Evolutionary conservation across 2,888 invertebrate species (phyloP).

Genomic region (Creontiades dilutus): DNA sequence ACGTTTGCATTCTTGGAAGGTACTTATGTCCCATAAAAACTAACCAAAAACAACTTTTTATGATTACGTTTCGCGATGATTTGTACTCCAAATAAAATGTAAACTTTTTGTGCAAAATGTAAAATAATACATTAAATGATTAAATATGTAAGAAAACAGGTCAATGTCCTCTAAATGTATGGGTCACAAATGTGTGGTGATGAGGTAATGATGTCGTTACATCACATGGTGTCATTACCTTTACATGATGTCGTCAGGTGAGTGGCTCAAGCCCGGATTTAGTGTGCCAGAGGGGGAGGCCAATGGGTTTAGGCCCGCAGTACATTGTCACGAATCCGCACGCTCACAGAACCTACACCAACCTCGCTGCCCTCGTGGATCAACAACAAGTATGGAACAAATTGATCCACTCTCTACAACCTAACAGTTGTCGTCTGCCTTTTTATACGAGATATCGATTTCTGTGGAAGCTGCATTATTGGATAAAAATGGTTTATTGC

Average conservation of each 20-base stretch:
- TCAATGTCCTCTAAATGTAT: too few relatives aligned
- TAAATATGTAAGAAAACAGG: too few relatives aligned
- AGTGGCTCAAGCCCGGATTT: constrained; percentile 87
- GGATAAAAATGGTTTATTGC: neutral
- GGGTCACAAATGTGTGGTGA: neutral
- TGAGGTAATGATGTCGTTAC: constrained; percentile 12
- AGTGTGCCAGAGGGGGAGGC: constrained; percentile 83
- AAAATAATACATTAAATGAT: too few relatives aligned
- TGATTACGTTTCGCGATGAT: too few relatives aligned
- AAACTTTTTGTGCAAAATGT: too few relatives aligned
- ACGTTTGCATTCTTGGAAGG: too few relatives aligned
- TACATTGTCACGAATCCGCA: constrained; percentile 78
- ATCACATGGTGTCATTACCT: too few relatives aligned
- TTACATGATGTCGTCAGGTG: constrained; percentile 77
- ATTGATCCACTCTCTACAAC: neutral
- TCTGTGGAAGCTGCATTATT: neutral
- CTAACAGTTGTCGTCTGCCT: neutral
- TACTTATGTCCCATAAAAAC: too few relatives aligned
- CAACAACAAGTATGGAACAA: constrained; percentile 75
- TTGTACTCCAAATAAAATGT: too few relatives aligned
- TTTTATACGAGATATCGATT: neutral
- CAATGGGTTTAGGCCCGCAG: constrained; percentile 76
- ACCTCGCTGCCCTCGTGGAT: constrained; percentile 82
- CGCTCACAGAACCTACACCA: constrained; percentile 86
- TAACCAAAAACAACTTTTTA: too few relatives aligned